Base-by-base conservation (phyloP, 2,797 vertebrate genomes). In the Danio jaintianensis region DNA sequence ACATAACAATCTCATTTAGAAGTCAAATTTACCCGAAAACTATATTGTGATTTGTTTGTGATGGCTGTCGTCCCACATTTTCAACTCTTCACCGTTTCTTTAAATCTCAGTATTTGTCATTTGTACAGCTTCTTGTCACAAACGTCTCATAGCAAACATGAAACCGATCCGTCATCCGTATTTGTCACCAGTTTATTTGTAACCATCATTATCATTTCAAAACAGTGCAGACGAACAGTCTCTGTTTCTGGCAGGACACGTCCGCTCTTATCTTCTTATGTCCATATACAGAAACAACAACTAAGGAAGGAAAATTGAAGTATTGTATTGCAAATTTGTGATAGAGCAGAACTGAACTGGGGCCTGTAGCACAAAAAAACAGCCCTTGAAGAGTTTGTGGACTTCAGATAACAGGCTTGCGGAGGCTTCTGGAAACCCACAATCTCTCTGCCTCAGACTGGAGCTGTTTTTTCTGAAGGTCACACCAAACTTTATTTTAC, bases 361-460 rank as follows among this genome's bases (percentile, higher is more conserved):
- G 10, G 63, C 5, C 6, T 68, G 64, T 38, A 47, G 20, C 63
- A 58, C 43, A 29, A 3, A 68, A 47, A 56, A 18, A 66, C 48
- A 56, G 15, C n/a, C 50, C 20, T 67, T 67, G 52, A 55, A 66
- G 20, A 45, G 13, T 77, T 45, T 77, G 62, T 45, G 15, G 38
- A 22, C 36, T 42, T 66, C 10, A 43, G 61, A 76, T 55, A 76
- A 77, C 48, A 55, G 50, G 10, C 62, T 15, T 45, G 20, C 29
- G 50, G 62, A 56, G 8, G 48, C 74, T 56, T 76, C 40, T 76
- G 18, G 55, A 76, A 66, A 9, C 8, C 6, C 6, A 15, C 58
- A 75, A 53, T 86, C 85, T 85, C 20, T 45, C 13, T 13, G 82
- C 85, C 83, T 86, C 80, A 15, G 82, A 88, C 88, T 77, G 66